Base-by-base conservation (phyloP, 2,888 invertebrate genomes). In the Tenthredo scrophulariae region DNA sequence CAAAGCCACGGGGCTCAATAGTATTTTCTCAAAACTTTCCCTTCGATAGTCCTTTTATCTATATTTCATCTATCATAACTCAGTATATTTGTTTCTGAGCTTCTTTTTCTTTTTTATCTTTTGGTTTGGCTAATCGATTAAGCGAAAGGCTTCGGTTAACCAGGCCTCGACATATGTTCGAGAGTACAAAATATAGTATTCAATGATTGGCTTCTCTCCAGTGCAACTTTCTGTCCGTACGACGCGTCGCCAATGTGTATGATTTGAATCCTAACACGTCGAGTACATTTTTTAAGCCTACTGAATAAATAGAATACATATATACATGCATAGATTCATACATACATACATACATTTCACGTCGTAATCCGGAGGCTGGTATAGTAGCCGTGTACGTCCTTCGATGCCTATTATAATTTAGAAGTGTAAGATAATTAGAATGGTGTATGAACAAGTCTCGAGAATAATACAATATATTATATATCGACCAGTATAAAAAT, bases 181-280 rank as follows among this genome's bases (percentile, higher is more conserved):
- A 70, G 33, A 33, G 70, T 37, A 70, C 2, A n/a, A 9, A 70
- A 43, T 29, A 33, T 77, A 33, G 15, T 77, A 29, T 77, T 54
- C 77, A 29, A 54, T 77, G 43, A 80, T 80, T 80, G 80, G 62
- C 80, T 62, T 62, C 80, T 80, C 15, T 58, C 62, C 80, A 80
- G 40, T 62, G 40, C 4, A 80, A 58, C 40, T 80, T 80, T 80
- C 80, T 62, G 80, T 40, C 22, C 58, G 77, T 77, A 62, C 54
- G 29, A 62, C 29, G 37, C 77, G 54, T 33, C 50, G 54, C 46
- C 54, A 79, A 79, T 29, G 33, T 54, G 33, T 58, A 67, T 79
- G 80, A 80, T 80, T 58, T 22, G 80, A 80, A 80, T 80, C 62
- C 62, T 80, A 80, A 62, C 58, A 26, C 10, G 58, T 22, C 40